Percentiles rank a stretch among this genome's conserved stretches.
Evolutionary conservation across 2,888 invertebrate genomes (phyloP).

Genomic region (Ennomos fuscantarius): DNA sequence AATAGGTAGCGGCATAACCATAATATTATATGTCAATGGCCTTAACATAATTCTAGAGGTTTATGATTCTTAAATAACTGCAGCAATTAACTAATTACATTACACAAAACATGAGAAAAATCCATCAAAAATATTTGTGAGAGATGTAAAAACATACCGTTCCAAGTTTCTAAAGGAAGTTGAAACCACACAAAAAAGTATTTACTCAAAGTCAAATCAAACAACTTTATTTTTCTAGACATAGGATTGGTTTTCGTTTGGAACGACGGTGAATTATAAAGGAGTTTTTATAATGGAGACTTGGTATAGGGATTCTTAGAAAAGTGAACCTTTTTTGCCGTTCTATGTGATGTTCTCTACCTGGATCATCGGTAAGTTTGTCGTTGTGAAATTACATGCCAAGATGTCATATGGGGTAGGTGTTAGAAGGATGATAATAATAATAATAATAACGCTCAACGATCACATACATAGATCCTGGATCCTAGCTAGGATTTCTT

Average conservation of each 20-base stretch:
- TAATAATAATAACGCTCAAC: no score
- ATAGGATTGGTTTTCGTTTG: slow-evolving; percentile 33
- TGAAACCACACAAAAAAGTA: slow-evolving; percentile 9
- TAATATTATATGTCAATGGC: no score
- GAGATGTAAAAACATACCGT: slow-evolving; percentile 5
- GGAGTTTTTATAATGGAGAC: slow-evolving; percentile 35
- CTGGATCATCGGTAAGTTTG: slow-evolving; percentile 47
- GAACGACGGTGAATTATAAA: slow-evolving; percentile 28
- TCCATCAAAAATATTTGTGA: neutral
- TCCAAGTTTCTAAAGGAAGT: slow-evolving; percentile 8
- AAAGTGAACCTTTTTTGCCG: slow-evolving; percentile 62
- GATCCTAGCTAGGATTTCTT: no score
- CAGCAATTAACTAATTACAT: no score
- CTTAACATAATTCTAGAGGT: no score
- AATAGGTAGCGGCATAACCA: no score
- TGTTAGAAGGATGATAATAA: no score
- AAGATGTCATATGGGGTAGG: no score
- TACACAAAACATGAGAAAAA: slow-evolving; percentile 1
- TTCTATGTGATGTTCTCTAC: slow-evolving; percentile 62
- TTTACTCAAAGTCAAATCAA: slow-evolving; percentile 11
- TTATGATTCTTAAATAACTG: no score
- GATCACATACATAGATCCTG: no score
- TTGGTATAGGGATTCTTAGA: slow-evolving; percentile 62
- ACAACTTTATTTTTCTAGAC: neutral
- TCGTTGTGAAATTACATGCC: no score